A percentile compares a stretch with the other conserved stretches of the same genome.
Conservation (phyloP, 2,888 invertebrate species). For the Drosophila incognita region DNA sequence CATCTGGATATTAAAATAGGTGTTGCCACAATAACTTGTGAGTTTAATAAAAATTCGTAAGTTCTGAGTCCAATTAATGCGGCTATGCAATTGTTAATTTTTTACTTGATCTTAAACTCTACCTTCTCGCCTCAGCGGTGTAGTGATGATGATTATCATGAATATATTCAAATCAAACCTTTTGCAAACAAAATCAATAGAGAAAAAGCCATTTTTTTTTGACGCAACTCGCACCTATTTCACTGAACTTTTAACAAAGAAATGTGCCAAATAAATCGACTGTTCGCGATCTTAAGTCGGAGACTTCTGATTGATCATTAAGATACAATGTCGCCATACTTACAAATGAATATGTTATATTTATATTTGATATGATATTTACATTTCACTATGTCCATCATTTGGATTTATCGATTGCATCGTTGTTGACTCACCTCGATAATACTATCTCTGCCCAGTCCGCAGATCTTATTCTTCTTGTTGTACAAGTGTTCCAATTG, state of each 20-base stretch:
- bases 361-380: background rate
- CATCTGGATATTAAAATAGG: background rate
- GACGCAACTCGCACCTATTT: background rate
- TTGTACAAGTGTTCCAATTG: slow-evolving; percentile 78
- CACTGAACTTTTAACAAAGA: background rate
- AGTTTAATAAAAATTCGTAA: background rate
- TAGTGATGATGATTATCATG: background rate
- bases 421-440: slow-evolving; percentile 80
- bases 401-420: slow-evolving; percentile 21
- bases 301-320: background rate
- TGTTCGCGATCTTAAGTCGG: background rate
- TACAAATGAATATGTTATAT: background rate
- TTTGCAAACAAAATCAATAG: background rate
- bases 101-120: background rate
- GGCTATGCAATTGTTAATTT: background rate
- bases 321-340: background rate
- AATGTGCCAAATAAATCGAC: background rate
- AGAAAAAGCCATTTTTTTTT: background rate
- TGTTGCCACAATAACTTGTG: background rate
- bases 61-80: background rate
- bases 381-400: background rate
- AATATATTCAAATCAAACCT: background rate
- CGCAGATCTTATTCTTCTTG: slow-evolving; percentile 72
- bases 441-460: slow-evolving; percentile 81
- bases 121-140: background rate